phyloP scores from a whole-genome alignment of 2,888 invertebrate genomes.

The Trilocha varians region DNA sequence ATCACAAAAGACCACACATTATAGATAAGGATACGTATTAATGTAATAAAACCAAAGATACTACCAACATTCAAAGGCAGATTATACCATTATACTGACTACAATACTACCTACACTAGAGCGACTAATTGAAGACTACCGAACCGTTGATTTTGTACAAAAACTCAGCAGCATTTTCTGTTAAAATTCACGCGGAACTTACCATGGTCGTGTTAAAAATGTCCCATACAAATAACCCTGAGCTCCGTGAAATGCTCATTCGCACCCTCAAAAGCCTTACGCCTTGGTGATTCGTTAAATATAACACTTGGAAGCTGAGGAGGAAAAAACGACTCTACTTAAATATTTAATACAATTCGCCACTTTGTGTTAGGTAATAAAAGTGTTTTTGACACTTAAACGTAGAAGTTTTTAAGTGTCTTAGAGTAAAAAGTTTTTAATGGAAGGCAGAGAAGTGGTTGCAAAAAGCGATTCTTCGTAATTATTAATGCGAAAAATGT shows the following conservation, averaged over 20 bases:
- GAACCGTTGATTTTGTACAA: not conserved
- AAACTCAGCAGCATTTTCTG: conserved; percentile 9
- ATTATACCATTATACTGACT: not conserved
- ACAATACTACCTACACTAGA: not conserved
- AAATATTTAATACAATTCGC: too few relatives aligned
- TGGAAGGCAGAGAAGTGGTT: too few relatives aligned
- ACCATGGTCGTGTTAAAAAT: conserved; percentile 29
- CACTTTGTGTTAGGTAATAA: too few relatives aligned
- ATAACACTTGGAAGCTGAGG: conserved; percentile 33
- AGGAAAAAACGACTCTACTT: too few relatives aligned
- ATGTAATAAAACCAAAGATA: too few relatives aligned
- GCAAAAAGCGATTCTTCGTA: too few relatives aligned
- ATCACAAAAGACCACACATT: too few relatives aligned
- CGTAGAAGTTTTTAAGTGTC: too few relatives aligned
- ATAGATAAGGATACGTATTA: too few relatives aligned
- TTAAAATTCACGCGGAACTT: conserved; percentile 31
- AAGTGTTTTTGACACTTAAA: too few relatives aligned
- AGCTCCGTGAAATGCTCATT: conserved; percentile 39
- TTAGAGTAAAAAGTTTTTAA: too few relatives aligned
- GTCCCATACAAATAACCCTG: conserved; percentile 30
- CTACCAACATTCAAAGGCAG: not conserved
- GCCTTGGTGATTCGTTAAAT: conserved; percentile 38
- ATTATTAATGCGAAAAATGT: too few relatives aligned
- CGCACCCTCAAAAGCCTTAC: conserved; percentile 33
- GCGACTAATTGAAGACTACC: not conserved